phyloP scores from a whole-genome alignment of 2,113 vertebrate species.

The Apteryx owenii region DNA sequence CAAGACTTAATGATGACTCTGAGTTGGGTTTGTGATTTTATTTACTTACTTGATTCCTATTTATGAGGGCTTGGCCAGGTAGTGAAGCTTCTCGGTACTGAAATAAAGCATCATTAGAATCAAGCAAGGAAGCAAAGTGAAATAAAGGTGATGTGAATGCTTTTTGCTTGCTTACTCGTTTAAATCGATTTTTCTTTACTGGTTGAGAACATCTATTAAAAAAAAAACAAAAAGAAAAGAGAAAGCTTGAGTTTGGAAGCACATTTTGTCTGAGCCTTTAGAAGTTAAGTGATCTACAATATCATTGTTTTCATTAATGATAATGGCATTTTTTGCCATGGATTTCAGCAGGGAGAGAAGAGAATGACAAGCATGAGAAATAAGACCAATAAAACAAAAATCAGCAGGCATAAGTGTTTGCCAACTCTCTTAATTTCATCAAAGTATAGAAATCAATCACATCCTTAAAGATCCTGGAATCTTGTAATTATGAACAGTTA shows the following conservation, averaged over 20 bases:
- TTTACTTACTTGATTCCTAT: constrained; percentile 51
- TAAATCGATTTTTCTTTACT: constrained; percentile 8
- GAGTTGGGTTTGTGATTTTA: constrained; percentile 2
- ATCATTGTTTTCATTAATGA: neutral
- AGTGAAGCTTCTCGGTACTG: neutral
- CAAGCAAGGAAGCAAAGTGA: constrained; percentile 38
- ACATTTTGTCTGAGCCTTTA: neutral
- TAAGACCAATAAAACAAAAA: constrained; percentile 30
- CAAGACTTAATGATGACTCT: neutral
- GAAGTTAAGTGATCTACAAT: neutral
- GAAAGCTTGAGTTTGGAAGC: neutral
- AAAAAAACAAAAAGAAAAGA: constrained; percentile 26
- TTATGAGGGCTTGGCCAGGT: constrained; percentile 13
- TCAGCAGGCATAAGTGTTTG: neutral
- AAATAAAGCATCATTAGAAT: constrained; percentile 53
- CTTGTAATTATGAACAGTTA: neutral
- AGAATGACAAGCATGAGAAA: neutral
- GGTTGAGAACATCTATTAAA: constrained; percentile 15
- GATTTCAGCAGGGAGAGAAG: neutral
- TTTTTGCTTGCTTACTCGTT: constrained; percentile 18
- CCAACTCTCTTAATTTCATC: neutral
- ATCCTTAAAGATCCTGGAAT: constrained; percentile 1
- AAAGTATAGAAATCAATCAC: neutral
- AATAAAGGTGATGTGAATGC: constrained; percentile 45
- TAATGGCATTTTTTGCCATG: neutral